Base-by-base conservation (phyloP, 2,797 vertebrate species). In the Myiotriccus ornatus region DNA sequence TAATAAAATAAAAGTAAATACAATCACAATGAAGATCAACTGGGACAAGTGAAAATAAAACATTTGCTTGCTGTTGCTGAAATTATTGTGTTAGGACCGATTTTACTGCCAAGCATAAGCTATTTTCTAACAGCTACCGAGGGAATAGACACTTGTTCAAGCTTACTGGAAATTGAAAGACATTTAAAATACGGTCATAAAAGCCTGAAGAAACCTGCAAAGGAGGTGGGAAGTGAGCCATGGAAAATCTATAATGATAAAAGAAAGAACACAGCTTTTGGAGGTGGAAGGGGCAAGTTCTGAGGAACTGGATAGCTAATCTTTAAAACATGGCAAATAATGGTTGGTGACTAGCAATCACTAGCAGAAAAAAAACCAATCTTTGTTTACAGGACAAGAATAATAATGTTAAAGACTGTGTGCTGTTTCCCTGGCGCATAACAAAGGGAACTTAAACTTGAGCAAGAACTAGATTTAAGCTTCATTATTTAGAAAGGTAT, bases 121-220 rank as follows among this genome's bases (percentile, higher is more conserved):
- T 79, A 71, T 86, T 89, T 93, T 82, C 52, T 91, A 97, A 91
- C 43, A 78, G 80, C 89, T 85, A 85, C 89, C 34, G 6, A 84
- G 91, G 79, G 89, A 97, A 81, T 27, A 95, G 87, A 88, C 92
- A 78, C 94, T 95, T 91, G 89, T 93, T 93, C 69, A 93, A 87
- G 87, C 39, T 89, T 94, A 93, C 73, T 65, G 50, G 55, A 89
- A 95, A 86, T 9, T 65, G 84, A 96, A 89, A 84, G 64, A 65
- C 65, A 75, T 91, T 93, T 90, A 77, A 89, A 89, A 85, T 53
- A 85, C 2, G 10, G 52, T 85, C 82, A 73, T 86, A 93, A 95
- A 92, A 87, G 25, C 65, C 75, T 65, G 39, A 89, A 92, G 22
- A 93, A 94, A 77, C 23, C 39, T 84, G 57, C 30, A 93, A 83